Conservation (phyloP, 1,140 invertebrate species). For the Heterodera carotae region DNA sequence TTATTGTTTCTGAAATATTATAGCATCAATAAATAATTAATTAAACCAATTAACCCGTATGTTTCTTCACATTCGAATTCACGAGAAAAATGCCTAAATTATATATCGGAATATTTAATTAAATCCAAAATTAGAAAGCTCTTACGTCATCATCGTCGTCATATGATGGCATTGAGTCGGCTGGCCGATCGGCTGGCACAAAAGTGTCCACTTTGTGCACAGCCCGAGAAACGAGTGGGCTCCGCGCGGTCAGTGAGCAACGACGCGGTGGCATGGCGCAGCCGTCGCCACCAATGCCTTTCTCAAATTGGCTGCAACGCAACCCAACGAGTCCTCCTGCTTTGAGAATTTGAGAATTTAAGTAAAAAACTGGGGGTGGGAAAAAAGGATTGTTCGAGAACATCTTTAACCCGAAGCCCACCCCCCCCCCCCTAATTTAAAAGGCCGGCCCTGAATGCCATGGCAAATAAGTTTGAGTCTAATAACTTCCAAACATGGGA, state of each 20-base stretch:
- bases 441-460: too few species aligned
- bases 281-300: background rate
- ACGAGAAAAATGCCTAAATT: conserved; percentile 9
- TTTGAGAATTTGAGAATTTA: background rate
- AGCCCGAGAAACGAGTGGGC: background rate
- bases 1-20: too few species aligned
- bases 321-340: conserved; percentile 2
- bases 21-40: too few species aligned
- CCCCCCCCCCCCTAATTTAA: too few species aligned
- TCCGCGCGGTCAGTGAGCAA: background rate
- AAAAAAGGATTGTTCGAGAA: too few species aligned
- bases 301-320: background rate
- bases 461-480: too few species aligned
- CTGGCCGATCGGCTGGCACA: background rate
- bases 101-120: background rate
- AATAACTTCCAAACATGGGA: background rate
- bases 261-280: background rate
- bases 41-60: background rate
- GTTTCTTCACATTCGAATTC: background rate
- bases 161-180: background rate
- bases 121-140: background rate
- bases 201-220: background rate
- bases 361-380: background rate
- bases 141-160: conserved; percentile 11
- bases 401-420: too few species aligned